Evolutionary conservation across 2,888 invertebrate genomes (phyloP), one percentile per base, ranked within the genome.

Genomic region (Monopis laevigella): DNA sequence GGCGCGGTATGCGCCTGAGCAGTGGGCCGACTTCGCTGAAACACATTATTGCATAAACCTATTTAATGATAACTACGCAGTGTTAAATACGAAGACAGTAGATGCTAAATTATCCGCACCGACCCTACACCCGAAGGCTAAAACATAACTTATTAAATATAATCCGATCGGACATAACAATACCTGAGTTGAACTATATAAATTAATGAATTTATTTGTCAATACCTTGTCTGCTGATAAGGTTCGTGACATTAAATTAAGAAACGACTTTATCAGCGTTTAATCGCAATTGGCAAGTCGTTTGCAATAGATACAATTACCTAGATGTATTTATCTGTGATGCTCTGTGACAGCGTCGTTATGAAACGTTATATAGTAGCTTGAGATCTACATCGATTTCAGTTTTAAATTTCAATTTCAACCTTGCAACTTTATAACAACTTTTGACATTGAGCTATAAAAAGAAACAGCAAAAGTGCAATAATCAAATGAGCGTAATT

Each of bases 1-100:
- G 77, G 65, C 77, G 74, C 61, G 74, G 78, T 70, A 74, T 77
- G 78, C 73, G 54, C 43, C 51, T 55, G 57, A 52, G 48, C 45
- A 69, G 78, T 80, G 78, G 80, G 80, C 78, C 73, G 69, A 29
- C 10, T 75, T 75, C 74, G 65, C 65, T 60, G 72, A 72, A 78
- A 61, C 62, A 55, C 63, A 73, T 73, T 69, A 71, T 16, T 21
- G 36, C 6, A 36, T 36, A 11, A 36, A 32, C 16, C 29, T 29
- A 29, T 14, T 29, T 14, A 32, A 32, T 8, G 17, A n/a, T n/a
- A 32, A 14, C 17, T 32, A 32, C 32, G 32, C 32, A 32, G 32
- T 32, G 32, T 32, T 17, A 17, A 17, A 17, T 14, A 39, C 32
- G 26, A 39, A 32, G n/a, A 17, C 35, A 8, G 30, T n/a, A n/a